Conservation (phyloP, 2,113 vertebrate species). For the Scytalopus superciliaris region DNA sequence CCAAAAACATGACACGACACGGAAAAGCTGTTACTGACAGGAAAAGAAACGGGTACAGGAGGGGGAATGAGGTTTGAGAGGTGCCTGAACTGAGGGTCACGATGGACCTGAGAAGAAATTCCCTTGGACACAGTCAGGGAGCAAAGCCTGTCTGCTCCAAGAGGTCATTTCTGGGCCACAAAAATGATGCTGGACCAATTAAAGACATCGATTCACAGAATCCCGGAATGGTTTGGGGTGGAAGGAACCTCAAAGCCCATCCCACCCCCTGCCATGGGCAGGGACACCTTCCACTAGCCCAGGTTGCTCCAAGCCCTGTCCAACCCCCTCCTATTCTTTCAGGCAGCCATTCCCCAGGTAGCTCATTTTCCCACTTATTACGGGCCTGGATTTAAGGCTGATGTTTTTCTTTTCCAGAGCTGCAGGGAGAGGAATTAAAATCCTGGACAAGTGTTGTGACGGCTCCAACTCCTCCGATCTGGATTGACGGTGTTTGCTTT, state of each 20-base stretch:
- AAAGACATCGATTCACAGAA: neutral
- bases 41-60: neutral
- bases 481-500: neutral
- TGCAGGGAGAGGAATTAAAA: neutral
- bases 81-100: rapidly evolving
- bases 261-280: neutral
- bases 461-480: neutral
- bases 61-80: neutral
- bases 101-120: neutral
- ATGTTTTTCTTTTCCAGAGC: neutral
- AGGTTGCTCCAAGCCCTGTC: neutral
- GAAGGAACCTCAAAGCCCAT: neutral
- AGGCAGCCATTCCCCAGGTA: neutral
- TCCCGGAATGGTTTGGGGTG: neutral
- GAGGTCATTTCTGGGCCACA: neutral
- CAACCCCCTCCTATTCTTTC: neutral
- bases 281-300: neutral
- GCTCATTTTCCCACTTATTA: neutral
- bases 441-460: neutral
- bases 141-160: neutral
- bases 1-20: neutral
- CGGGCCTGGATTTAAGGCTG: neutral
- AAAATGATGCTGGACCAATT: neutral
- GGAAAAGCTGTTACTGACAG: neutral
- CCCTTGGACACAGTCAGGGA: neutral